Evolutionary conservation across 1,140 invertebrate genomes (phyloP).

Genomic region (Gonioctena quinquepunctata): DNA sequence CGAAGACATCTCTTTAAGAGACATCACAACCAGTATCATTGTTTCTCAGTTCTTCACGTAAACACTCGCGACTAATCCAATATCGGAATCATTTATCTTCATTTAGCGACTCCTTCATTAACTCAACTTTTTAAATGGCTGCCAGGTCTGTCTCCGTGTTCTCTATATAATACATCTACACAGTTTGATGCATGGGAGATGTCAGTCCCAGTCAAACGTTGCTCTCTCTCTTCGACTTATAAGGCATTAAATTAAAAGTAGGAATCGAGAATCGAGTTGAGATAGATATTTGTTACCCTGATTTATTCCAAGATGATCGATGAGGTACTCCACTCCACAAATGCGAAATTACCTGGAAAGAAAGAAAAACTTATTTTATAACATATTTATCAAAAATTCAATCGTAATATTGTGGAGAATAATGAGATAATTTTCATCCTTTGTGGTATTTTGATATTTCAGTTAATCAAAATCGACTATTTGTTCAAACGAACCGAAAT

Average conservation of each 20-base stretch:
- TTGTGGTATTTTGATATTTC: too few relatives aligned
- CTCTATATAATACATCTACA: neutral
- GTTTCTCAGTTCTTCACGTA: constrained; percentile 39
- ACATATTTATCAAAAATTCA: too few relatives aligned
- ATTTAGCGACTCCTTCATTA: constrained; percentile 56
- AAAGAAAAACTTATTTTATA: too few relatives aligned
- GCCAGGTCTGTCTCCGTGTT: constrained; percentile 38
- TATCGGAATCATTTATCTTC: constrained; percentile 57
- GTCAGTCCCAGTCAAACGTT: constrained; percentile 50
- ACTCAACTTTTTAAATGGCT: constrained; percentile 53
- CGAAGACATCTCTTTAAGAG: neutral
- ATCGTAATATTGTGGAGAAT: too few relatives aligned
- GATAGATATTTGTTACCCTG: constrained; percentile 35
- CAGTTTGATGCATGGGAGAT: constrained; percentile 45
- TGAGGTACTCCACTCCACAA: constrained; percentile 6
- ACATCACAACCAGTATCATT: constrained; percentile 27
- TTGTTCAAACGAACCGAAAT: too few relatives aligned
- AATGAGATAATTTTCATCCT: too few relatives aligned
- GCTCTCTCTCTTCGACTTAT: constrained; percentile 37
- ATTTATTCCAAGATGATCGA: constrained; percentile 36
- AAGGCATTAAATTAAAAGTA: constrained; percentile 50
- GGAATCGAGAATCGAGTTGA: too few relatives aligned
- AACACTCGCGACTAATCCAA: constrained; percentile 54
- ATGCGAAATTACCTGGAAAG: constrained; percentile 38
- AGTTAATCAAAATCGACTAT: too few relatives aligned